These are phyloP conservation scores for Drosophila silvestris DNA, from an alignment of 2,888 invertebrate species.

Conservation along the genomic window DNA sequence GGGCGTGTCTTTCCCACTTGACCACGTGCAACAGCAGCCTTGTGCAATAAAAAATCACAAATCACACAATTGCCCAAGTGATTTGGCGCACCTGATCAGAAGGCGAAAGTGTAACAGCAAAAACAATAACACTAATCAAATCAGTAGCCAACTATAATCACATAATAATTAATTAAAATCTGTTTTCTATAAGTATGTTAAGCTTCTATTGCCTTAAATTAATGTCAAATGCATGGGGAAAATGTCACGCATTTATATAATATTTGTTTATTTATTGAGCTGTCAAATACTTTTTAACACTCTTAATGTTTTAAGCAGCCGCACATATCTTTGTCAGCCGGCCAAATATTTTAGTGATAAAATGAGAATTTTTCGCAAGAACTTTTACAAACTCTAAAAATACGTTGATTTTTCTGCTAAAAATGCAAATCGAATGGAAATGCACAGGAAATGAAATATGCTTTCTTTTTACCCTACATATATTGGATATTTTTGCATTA, in stretches of 20 bases:
- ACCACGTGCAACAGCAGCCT: slow-evolving; percentile 34
- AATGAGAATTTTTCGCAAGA: background rate
- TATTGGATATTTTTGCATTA: slow-evolving; percentile 29
- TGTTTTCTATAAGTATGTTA: background rate
- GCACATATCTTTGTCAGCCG: slow-evolving; percentile 22
- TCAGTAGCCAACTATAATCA: background rate
- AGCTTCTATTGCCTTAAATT: background rate
- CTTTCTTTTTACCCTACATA: background rate
- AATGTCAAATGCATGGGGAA: background rate
- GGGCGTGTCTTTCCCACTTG: slow-evolving; percentile 40
- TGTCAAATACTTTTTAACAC: slow-evolving; percentile 14
- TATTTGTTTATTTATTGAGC: slow-evolving; percentile 4
- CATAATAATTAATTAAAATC: background rate
- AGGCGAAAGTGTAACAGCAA: background rate
- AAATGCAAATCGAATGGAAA: slow-evolving; percentile 1
- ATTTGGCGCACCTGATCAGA: background rate
- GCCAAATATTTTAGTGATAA: slow-evolving; percentile 5
- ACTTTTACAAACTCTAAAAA: slow-evolving; percentile 3
- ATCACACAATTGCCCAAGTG: background rate
- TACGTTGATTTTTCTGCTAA: background rate
- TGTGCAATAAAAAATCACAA: background rate
- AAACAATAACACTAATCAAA: background rate
- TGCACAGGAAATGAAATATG: background rate
- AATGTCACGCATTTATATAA: slow-evolving; percentile 15
- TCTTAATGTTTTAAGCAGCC: slow-evolving; percentile 14